Percentiles rank a stretch among this genome's conserved stretches.
Conservation (phyloP, 2,113 vertebrate species). For the Hippocampus comes region DNA sequence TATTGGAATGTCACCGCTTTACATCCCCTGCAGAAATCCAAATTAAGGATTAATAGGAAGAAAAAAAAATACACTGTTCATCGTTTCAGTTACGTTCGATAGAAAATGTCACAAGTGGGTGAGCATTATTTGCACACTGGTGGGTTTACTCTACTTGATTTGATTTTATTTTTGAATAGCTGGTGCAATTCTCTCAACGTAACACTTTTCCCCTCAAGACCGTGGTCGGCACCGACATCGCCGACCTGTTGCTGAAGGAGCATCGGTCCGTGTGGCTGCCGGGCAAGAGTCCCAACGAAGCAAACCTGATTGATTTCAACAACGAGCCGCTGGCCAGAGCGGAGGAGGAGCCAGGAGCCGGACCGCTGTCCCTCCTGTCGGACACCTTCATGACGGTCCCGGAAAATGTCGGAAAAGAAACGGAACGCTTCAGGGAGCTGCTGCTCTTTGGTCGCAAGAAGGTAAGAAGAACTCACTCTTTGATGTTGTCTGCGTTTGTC, state of each 20-base stretch:
- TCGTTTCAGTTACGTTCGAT: no score
- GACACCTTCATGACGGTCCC: conserved; percentile 76
- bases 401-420: conserved; percentile 82
- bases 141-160: background rate
- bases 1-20: no score
- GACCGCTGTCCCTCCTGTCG: conserved; percentile 86
- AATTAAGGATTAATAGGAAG: background rate
- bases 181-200: background rate
- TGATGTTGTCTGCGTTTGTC: background rate
- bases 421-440: conserved; percentile 90
- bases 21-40: no score
- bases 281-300: conserved; percentile 92
- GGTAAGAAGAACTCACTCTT: conserved; percentile 50
- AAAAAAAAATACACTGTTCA: no score
- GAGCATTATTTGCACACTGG: no score
- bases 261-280: conserved; percentile 94
- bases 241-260: conserved; percentile 89
- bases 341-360: conserved; percentile 84
- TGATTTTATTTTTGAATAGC: background rate
- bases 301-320: conserved; percentile 95
- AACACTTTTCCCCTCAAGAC: conserved; percentile 71
- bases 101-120: no score
- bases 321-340: conserved; percentile 84
- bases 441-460: conserved; percentile 95
- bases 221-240: conserved; percentile 93